Evolutionary conservation across 2,113 vertebrate genomes (phyloP).

Genomic region (Rhipidura dahli): DNA sequence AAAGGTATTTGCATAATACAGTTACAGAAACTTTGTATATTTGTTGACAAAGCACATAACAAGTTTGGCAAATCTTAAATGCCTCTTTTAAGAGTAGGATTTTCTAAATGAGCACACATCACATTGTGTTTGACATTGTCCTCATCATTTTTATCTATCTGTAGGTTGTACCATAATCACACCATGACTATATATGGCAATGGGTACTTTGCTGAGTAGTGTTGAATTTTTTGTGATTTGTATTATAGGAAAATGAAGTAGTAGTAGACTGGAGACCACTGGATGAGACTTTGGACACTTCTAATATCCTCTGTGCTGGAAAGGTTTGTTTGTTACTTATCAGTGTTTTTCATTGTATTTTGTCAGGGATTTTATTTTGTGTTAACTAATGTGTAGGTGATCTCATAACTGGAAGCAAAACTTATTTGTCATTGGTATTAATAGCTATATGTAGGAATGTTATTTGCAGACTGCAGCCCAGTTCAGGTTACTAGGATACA

Average conservation of each 20-base stretch:
- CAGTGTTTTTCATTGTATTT: background rate
- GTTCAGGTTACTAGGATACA: background rate
- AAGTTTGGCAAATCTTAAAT: background rate
- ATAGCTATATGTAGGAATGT: background rate
- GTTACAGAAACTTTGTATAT: background rate
- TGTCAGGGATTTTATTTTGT: background rate
- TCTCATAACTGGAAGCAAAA: background rate
- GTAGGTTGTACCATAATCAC: background rate
- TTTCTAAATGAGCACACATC: background rate
- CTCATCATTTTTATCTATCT: background rate
- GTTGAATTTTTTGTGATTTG: background rate
- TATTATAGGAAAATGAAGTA: slow-evolving; percentile 85
- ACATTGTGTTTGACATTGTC: background rate
- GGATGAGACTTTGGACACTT: slow-evolving; percentile 88
- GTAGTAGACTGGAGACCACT: slow-evolving; percentile 89
- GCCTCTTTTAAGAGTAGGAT: background rate
- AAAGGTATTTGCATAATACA: slow-evolving; percentile 77
- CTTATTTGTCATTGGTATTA: background rate
- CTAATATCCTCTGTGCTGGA: slow-evolving; percentile 92
- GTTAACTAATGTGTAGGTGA: background rate
- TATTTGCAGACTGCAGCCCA: background rate
- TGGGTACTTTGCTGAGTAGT: background rate
- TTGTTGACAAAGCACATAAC: background rate
- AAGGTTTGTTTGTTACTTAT: slow-evolving; percentile 78
- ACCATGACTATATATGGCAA: background rate